Conservation (phyloP, 2,797 vertebrate species). For the Acrossocheilus wenchowensis region DNA sequence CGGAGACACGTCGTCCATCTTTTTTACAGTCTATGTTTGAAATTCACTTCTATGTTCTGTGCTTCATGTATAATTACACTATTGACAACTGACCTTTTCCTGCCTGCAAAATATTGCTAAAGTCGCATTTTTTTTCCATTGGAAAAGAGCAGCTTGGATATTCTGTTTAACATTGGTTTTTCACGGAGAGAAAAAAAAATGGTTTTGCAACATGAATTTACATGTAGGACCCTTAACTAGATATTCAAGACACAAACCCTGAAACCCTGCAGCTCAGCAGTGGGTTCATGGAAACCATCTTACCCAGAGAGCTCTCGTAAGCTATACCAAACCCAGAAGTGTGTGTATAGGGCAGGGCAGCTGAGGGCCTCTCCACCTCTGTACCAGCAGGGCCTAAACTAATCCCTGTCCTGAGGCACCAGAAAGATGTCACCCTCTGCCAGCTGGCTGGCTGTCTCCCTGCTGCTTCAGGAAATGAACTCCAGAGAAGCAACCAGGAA, state of each 20-base stretch:
- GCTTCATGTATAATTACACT: too few species aligned
- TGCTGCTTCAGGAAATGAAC: conserved; percentile 83
- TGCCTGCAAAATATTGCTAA: background rate
- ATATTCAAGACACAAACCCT: conserved; percentile 15
- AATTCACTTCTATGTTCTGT: too few species aligned
- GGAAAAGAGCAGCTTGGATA: background rate
- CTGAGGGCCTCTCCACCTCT: conserved; percentile 73
- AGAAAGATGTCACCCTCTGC: conserved; percentile 70
- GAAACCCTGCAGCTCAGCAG: conserved; percentile 25
- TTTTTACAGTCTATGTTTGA: too few species aligned
- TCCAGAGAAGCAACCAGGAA: conserved; percentile 67
- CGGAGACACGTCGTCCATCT: too few species aligned
- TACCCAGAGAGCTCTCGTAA: background rate
- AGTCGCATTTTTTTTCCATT: background rate
- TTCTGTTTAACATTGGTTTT: background rate
- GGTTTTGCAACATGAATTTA: background rate
- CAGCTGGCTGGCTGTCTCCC: conserved; percentile 72
- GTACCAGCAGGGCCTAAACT: conserved; percentile 73
- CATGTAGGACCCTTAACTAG: background rate
- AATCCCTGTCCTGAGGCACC: conserved; percentile 76
- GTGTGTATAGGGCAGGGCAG: conserved; percentile 58
- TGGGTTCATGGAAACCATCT: conserved; percentile 24
- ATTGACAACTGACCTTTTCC: background rate
- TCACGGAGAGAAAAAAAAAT: background rate
- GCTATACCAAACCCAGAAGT: background rate